Evolutionary conservation across 2,797 vertebrate species (phyloP).

Genomic region (Mus minutoides): DNA sequence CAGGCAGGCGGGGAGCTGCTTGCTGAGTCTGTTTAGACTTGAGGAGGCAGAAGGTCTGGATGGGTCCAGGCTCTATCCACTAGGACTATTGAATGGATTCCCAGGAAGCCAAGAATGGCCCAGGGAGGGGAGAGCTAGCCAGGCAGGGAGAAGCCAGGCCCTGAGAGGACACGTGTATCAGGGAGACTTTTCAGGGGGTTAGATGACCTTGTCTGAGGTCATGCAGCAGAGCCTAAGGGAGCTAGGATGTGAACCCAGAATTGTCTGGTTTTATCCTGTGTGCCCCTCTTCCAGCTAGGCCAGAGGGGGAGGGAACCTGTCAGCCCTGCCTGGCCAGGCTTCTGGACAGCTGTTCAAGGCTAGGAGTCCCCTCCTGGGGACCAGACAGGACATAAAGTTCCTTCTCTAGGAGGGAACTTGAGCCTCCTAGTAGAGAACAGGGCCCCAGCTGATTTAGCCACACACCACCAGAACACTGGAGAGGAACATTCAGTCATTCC

Average conservation of each 20-base stretch:
- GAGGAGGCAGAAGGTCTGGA: neutral
- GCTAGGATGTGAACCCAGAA: neutral
- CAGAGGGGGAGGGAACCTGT: neutral
- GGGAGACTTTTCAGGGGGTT: neutral
- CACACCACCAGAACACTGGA: constrained; percentile 5
- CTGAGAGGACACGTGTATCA: neutral
- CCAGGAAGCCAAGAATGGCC: neutral
- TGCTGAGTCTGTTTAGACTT: neutral
- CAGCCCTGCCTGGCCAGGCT: neutral
- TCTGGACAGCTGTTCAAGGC: neutral
- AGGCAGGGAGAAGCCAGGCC: neutral
- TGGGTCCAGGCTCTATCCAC: neutral
- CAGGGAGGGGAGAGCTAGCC: neutral
- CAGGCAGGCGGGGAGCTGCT: neutral
- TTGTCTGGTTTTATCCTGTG: neutral
- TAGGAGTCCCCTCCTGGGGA: neutral
- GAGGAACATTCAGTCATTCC: neutral
- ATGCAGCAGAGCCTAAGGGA: neutral
- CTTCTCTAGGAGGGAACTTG: neutral
- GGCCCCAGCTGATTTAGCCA: neutral
- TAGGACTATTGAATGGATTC: neutral
- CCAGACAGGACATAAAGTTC: neutral
- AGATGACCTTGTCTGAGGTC: neutral
- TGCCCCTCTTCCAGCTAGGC: neutral
- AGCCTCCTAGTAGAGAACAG: neutral